phyloP scores from a whole-genome alignment of 2,888 invertebrate species.

The Rhodophaea formosa region DNA sequence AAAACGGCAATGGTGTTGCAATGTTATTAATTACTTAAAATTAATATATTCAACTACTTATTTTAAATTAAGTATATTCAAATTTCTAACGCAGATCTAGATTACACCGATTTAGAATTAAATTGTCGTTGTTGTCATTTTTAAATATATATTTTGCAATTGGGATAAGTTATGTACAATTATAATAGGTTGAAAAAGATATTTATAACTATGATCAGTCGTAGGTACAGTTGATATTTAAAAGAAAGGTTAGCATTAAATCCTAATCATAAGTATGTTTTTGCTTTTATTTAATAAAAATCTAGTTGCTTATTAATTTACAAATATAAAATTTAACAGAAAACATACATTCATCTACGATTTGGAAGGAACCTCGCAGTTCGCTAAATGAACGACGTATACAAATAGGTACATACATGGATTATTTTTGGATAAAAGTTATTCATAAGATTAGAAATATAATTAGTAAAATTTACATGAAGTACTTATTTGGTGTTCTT shows the following conservation, averaged over 20 bases:
- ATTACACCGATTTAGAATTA: constrained; percentile 77
- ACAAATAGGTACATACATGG: constrained; percentile 35
- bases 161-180: constrained; percentile 49
- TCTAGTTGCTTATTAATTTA: constrained; percentile 24
- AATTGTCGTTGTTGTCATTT: constrained; percentile 74
- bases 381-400: constrained; percentile 33
- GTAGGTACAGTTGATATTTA: constrained; percentile 54
- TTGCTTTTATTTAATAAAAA: constrained; percentile 23
- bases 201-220: constrained; percentile 70
- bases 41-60: constrained; percentile 33
- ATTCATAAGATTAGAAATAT: constrained; percentile 75
- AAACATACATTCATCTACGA: constrained; percentile 15
- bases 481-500: constrained; percentile 71
- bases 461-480: constrained; percentile 67
- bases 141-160: constrained; percentile 45
- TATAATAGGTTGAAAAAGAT: constrained; percentile 48
- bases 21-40: constrained; percentile 53
- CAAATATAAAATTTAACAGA: constrained; percentile 21
- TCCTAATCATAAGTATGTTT: constrained; percentile 41
- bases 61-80: constrained; percentile 28
- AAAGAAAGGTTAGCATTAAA: constrained; percentile 28
- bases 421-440: constrained; percentile 43
- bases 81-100: constrained; percentile 43
- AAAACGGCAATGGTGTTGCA: constrained; percentile 66
- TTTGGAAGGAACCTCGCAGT: constrained; percentile 33